A percentile compares a stretch with the other conserved stretches of the same genome.
Conservation (phyloP, 2,888 invertebrate genomes). For the Drosophila monieri region DNA sequence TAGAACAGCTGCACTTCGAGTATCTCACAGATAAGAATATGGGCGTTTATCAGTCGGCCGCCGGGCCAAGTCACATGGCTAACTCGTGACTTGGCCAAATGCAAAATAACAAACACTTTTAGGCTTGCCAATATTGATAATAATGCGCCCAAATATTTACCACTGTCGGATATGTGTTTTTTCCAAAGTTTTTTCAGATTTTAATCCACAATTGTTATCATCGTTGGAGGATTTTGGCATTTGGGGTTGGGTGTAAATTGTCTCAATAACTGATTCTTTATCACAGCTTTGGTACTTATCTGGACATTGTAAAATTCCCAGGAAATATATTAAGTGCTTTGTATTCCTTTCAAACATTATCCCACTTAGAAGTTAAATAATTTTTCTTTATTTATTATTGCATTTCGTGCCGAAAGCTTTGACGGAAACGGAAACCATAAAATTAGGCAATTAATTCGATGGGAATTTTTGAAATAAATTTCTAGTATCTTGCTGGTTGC, state of each 20-base stretch:
- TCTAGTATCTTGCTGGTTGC: neutral
- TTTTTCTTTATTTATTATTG: neutral
- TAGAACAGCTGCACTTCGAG: conserved; percentile 30
- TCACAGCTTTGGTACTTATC: conserved; percentile 1
- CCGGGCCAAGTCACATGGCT: conserved; percentile 18
- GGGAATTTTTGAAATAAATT: neutral
- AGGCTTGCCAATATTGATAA: conserved; percentile 28
- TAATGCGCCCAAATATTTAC: conserved; percentile 24
- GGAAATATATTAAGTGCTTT: neutral
- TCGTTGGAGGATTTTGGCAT: neutral
- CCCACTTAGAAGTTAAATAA: neutral
- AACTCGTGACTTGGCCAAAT: conserved; percentile 43
- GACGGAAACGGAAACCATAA: neutral
- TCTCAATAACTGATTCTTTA: neutral
- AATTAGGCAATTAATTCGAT: neutral
- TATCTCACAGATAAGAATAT: conserved; percentile 37
- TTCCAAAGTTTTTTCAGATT: neutral
- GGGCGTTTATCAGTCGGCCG: conserved; percentile 27
- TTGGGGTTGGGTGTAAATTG: neutral
- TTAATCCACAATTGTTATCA: neutral
- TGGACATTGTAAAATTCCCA: neutral
- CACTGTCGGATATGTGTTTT: conserved; percentile 16
- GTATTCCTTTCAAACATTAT: neutral
- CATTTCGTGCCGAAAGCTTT: neutral
- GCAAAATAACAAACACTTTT: conserved; percentile 30